phyloP scores from a whole-genome alignment of 2,888 invertebrate genomes.

The Bedellia somnulentella region DNA sequence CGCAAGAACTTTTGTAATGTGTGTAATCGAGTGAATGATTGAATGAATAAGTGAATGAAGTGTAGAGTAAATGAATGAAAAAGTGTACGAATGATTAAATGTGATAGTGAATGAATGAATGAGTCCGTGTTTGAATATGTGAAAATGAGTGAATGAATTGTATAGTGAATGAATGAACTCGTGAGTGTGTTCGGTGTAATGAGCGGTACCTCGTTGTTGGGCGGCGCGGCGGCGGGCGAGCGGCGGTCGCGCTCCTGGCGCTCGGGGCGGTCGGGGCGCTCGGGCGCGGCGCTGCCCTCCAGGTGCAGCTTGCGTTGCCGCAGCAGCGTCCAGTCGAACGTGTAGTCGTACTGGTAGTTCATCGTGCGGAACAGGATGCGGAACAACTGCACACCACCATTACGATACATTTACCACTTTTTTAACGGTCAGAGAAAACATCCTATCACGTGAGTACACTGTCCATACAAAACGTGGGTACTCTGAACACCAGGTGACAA shows the following conservation, averaged over 20 bases:
- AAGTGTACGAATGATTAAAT: neutral
- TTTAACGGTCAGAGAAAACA: too few relatives aligned
- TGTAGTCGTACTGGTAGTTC: constrained; percentile 98
- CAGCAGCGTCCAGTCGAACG: constrained; percentile 99
- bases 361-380: constrained; percentile 98
- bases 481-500: too few relatives aligned
- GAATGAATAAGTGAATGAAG: neutral
- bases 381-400: constrained; percentile 64
- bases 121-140: too few relatives aligned
- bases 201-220: constrained; percentile 37
- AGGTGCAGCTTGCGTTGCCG: constrained; percentile 79
- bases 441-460: too few relatives aligned
- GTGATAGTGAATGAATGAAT: neutral
- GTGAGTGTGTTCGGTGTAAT: constrained; percentile 2
- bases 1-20: too few relatives aligned
- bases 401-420: too few relatives aligned
- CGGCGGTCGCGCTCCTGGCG: constrained; percentile 43
- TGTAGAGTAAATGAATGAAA: neutral
- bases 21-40: neutral
- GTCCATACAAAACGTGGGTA: too few relatives aligned
- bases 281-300: constrained; percentile 34
- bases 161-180: neutral
- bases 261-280: constrained; percentile 46
- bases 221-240: constrained; percentile 40
- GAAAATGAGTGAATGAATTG: too few relatives aligned